phyloP scores from a whole-genome alignment of 2,888 invertebrate species.

The Melanchra persicariae region DNA sequence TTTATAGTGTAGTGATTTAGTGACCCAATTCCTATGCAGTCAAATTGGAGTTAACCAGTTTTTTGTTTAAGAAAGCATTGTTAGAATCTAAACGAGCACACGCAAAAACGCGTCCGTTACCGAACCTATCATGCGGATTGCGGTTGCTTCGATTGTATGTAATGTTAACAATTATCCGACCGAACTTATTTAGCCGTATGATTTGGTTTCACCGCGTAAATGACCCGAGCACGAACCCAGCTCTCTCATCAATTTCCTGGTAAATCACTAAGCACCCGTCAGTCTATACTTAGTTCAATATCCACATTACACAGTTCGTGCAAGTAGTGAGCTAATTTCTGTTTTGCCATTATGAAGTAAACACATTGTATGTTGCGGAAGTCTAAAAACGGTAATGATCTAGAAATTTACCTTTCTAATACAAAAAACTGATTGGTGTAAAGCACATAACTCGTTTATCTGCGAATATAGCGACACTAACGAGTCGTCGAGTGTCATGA shows the following conservation, averaged over 20 bases:
- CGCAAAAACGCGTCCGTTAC: constrained; percentile 82
- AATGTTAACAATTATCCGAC: constrained; percentile 77
- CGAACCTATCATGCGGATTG: constrained; percentile 75
- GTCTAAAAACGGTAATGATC: constrained; percentile 53
- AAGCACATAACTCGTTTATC: constrained; percentile 63
- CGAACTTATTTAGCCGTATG: constrained; percentile 68
- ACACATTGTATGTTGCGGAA: constrained; percentile 50
- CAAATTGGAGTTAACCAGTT: constrained; percentile 76
- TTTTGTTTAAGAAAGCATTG: constrained; percentile 78
- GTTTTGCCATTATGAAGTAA: constrained; percentile 59
- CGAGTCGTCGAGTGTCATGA: constrained; percentile 65
- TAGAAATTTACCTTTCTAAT: constrained; percentile 63
- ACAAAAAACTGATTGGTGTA: constrained; percentile 58
- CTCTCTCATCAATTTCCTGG: constrained; percentile 74
- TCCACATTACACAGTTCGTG: constrained; percentile 72
- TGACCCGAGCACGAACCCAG: constrained; percentile 69
- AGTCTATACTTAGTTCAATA: constrained; percentile 65
- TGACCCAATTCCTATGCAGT: constrained; percentile 75
- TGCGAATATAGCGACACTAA: constrained; percentile 58
- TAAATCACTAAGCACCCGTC: constrained; percentile 70
- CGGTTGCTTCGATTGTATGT: constrained; percentile 80
- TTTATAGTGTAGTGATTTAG: constrained; percentile 67
- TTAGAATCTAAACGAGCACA: constrained; percentile 74
- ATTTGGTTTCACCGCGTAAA: constrained; percentile 72
- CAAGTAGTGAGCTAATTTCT: constrained; percentile 71